phyloP scores from a whole-genome alignment of 2,888 invertebrate genomes.

The Miltochrista miniata region DNA sequence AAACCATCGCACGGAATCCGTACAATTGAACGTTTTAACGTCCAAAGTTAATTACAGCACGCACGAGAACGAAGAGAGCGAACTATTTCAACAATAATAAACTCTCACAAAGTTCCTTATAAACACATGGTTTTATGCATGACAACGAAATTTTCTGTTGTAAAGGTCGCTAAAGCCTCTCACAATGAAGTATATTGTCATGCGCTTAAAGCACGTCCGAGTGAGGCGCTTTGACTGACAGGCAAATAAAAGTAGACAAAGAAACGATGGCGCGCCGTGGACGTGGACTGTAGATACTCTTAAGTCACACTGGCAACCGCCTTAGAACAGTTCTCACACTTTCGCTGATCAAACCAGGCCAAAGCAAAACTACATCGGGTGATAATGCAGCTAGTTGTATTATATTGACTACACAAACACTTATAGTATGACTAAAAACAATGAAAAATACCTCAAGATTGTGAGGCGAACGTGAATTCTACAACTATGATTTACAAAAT shows the following conservation, averaged over 20 bases:
- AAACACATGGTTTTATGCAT: conserved; percentile 73
- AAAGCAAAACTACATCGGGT: conserved; percentile 30
- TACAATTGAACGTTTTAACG: conserved; percentile 17
- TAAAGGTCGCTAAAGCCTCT: conserved; percentile 66
- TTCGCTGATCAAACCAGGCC: conserved; percentile 43
- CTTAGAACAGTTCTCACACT: conserved; percentile 62
- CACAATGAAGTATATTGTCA: conserved; percentile 74
- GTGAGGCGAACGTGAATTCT: conserved; percentile 47
- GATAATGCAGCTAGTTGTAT: conserved; percentile 11
- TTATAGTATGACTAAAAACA: conserved; percentile 20
- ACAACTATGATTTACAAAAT: conserved; percentile 54
- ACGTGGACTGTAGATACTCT: conserved; percentile 33
- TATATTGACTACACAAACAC: conserved; percentile 20
- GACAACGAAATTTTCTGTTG: conserved; percentile 74
- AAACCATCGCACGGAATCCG: background rate
- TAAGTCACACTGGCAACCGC: conserved; percentile 30
- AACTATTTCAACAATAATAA: conserved; percentile 42
- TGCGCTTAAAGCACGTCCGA: conserved; percentile 62
- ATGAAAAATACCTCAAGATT: conserved; percentile 52
- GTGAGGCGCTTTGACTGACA: conserved; percentile 72
- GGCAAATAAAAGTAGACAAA: conserved; percentile 77
- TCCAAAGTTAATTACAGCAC: conserved; percentile 46
- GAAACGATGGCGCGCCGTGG: conserved; percentile 46
- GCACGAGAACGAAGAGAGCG: conserved; percentile 25
- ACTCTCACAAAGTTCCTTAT: conserved; percentile 50